Base-by-base conservation (phyloP, 35 echinoderm and acorn worm genomes). In the Holothuria glaberrima region DNA sequence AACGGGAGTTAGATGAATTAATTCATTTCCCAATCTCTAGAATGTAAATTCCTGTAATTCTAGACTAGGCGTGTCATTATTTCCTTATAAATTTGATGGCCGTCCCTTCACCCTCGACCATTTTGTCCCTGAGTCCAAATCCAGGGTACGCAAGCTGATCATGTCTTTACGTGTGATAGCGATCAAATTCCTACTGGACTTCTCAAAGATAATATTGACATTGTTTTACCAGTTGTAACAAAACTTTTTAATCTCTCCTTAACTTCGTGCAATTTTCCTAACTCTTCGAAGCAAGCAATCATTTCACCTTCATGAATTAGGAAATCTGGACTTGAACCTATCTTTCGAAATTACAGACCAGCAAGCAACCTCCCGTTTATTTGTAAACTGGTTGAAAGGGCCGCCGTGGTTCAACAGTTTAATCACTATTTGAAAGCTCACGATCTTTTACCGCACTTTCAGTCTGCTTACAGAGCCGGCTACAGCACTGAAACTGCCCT, bases 161-260 rank as follows among this genome's bases (percentile, higher is more conserved):
- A 32, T 75, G 35, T 75, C 71, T 30, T 75, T 25, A n/a, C n/a
- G n/a, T n/a, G n/a, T n/a, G n/a, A 9, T 20, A 3, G 4, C 30
- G 6, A 5, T 9, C 71, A 4, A 32, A 5, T 75, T 21, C 71
- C 71, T 21, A 75, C 71, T 41, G 20, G 35, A 7, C 71, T 75
- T 75, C 35, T 75, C 3, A 75, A 75, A 75, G 71, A 75, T 24
- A 75, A 30, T 46, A n/a, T n/a, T n/a, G n/a, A n/a, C n/a, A n/a
- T n/a, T n/a, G n/a, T n/a, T n/a, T n/a, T n/a, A n/a, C n/a, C 44
- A 65, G 61, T 65, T 65, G 17, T 65, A 6, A 65, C 61, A 65
- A 65, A 65, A 21, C 61, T 82, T 54, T 41, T 57, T 20, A 82
- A 52, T 58, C 17, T 82, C 13, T 57, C 78, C 20, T 20, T 75